phyloP scores from a whole-genome alignment of 2,113 vertebrate species.

The Trochalopteron elliotii region DNA sequence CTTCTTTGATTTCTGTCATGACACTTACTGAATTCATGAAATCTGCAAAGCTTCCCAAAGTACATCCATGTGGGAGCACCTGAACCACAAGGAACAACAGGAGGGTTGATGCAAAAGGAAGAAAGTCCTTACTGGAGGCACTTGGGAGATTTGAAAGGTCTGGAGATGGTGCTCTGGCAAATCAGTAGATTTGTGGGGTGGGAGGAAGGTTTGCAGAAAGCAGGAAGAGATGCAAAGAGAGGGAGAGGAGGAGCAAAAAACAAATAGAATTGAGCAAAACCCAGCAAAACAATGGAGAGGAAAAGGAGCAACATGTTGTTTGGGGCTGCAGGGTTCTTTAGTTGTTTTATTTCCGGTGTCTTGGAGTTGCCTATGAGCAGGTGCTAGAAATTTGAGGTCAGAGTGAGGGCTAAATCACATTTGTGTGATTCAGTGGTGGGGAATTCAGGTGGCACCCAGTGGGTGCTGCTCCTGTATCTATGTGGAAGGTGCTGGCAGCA shows the following conservation, averaged over 20 bases:
- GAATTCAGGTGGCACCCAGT: background rate
- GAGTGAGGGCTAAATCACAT: background rate
- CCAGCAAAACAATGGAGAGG: background rate
- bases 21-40: background rate
- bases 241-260: background rate
- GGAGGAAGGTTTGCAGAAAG: background rate
- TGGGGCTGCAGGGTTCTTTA: background rate
- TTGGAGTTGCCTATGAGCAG: background rate
- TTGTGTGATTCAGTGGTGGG: background rate
- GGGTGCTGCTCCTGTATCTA: background rate
- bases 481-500: background rate
- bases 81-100: background rate
- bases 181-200: background rate
- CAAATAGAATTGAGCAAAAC: background rate
- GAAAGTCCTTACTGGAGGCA: background rate
- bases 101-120: background rate
- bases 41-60: background rate
- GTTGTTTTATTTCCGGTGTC: background rate
- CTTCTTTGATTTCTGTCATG: background rate
- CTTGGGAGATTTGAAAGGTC: background rate
- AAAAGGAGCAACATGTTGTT: fast-evolving
- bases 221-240: background rate
- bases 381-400: background rate
- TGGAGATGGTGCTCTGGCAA: background rate
- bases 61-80: background rate